These are phyloP conservation scores for Atrichornis clamosus DNA, from an alignment of 2,113 vertebrate species.

Conservation along the genomic window DNA sequence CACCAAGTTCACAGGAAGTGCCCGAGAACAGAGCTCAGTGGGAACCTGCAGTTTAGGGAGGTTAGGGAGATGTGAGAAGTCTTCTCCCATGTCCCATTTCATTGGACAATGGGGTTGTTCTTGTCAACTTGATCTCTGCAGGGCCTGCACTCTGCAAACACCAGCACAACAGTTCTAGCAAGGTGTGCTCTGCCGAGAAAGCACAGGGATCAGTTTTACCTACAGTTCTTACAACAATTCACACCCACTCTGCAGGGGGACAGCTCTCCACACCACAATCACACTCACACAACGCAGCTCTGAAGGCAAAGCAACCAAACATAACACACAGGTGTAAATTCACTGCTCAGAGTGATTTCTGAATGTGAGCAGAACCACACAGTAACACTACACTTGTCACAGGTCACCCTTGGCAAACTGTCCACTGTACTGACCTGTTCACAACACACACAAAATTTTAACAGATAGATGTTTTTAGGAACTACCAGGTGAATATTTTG, in stretches of 20 bases:
- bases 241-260: neutral
- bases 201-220: neutral
- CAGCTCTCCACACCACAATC: neutral
- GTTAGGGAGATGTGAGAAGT: neutral
- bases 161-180: neutral
- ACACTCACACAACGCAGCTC: neutral
- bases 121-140: neutral
- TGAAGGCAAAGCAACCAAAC: neutral
- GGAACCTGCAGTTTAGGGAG: neutral
- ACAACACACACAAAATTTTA: too few relatives aligned
- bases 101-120: neutral
- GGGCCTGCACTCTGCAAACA: neutral
- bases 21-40: neutral
- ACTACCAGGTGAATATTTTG: neutral
- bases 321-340: neutral
- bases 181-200: neutral
- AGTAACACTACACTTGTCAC: neutral
- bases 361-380: neutral
- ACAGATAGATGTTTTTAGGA: neutral
- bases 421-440: neutral
- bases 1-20: neutral
- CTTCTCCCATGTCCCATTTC: neutral
- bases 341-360: neutral
- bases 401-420: neutral
- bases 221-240: fast-evolving